A percentile compares a stretch with the other conserved stretches of the same genome.
Conservation (phyloP, 2,888 invertebrate species). For the Dasysyrphus albostriatus region DNA sequence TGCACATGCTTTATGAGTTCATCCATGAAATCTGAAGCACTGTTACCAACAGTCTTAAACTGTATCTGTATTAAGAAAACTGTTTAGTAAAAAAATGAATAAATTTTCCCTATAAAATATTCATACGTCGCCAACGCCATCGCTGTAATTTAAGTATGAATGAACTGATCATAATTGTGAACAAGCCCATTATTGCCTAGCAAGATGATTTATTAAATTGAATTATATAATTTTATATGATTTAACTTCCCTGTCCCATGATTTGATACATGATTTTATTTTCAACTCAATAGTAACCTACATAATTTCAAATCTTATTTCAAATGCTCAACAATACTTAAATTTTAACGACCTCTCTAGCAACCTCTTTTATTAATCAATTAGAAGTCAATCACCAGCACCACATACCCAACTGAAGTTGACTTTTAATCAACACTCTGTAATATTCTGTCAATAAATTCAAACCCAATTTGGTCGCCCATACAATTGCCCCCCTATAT, state of each 20-base stretch:
- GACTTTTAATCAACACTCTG: slow-evolving; percentile 32
- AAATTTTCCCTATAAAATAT: too few species aligned
- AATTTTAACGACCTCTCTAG: background rate
- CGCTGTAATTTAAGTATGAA: too few species aligned
- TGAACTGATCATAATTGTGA: too few species aligned
- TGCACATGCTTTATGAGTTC: too few species aligned
- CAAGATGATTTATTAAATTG: too few species aligned
- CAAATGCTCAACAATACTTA: background rate
- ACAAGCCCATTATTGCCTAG: too few species aligned
- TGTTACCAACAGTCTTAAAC: too few species aligned
- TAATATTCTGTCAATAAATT: slow-evolving; percentile 34
- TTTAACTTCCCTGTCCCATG: background rate
- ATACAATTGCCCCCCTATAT: background rate
- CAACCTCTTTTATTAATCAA: slow-evolving; percentile 23
- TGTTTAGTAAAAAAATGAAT: too few species aligned
- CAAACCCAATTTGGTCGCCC: slow-evolving; percentile 7
- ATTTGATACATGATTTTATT: background rate
- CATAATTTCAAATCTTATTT: background rate
- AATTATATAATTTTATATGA: too few species aligned
- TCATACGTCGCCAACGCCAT: too few species aligned
- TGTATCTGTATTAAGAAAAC: too few species aligned
- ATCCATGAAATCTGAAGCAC: too few species aligned
- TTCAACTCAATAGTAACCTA: background rate
- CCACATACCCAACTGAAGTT: slow-evolving; percentile 32
- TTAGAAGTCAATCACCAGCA: slow-evolving; percentile 7